Evolutionary conservation across 2,797 vertebrate species (phyloP).

Genomic region (Acomys russatus): DNA sequence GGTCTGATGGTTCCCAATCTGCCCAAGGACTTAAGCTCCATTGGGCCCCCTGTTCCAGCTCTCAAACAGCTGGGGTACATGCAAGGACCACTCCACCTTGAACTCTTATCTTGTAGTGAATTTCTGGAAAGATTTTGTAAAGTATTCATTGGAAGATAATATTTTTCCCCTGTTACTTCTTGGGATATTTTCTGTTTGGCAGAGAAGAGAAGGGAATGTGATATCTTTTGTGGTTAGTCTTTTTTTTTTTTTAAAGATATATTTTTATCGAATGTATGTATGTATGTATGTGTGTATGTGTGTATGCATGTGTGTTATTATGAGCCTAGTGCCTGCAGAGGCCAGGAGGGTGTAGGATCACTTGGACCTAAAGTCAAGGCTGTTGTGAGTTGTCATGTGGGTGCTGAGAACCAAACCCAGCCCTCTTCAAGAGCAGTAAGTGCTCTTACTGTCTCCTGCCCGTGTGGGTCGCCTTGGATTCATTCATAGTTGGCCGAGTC

Average conservation of each 20-base stretch:
- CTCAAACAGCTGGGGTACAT: neutral
- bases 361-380: neutral
- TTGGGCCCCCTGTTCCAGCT: neutral
- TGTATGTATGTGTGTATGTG: neutral
- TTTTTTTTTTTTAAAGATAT: neutral
- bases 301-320: neutral
- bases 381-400: neutral
- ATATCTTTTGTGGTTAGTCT: neutral
- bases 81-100: neutral
- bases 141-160: neutral
- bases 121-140: slow-evolving; percentile 44
- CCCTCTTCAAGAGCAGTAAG: neutral
- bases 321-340: too few relatives aligned
- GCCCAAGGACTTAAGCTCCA: neutral
- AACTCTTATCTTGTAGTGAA: neutral
- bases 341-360: neutral
- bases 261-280: too few relatives aligned
- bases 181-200: slow-evolving; percentile 45
- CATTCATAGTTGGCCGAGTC: neutral
- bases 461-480: slow-evolving; percentile 6
- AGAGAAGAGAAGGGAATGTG: neutral
- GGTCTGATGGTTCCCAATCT: neutral
- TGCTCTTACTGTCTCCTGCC: neutral
- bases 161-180: neutral
- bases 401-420: neutral